phyloP scores from a whole-genome alignment of 2,113 vertebrate species.

The Pygathrix nemaeus region DNA sequence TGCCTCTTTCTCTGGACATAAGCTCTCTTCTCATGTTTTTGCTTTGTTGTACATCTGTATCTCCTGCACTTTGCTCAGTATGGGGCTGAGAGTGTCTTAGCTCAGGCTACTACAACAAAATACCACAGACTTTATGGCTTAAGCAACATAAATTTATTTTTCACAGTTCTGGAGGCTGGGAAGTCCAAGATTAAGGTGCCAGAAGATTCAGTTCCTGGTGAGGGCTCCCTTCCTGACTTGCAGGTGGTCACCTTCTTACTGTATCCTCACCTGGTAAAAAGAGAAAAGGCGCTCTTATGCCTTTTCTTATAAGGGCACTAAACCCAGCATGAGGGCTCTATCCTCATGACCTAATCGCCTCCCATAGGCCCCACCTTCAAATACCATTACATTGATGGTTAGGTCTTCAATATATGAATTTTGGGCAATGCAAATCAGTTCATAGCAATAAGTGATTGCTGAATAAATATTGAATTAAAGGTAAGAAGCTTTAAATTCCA shows the following conservation, averaged over 20 bases:
- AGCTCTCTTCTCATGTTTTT: neutral
- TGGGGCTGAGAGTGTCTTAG: neutral
- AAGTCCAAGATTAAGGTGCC: neutral
- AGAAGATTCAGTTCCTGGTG: neutral
- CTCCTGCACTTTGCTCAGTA: neutral
- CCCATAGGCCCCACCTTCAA: too few species aligned
- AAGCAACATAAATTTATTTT: neutral
- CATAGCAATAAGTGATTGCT: neutral
- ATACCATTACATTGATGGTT: neutral
- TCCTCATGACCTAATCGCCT: neutral
- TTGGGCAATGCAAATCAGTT: neutral
- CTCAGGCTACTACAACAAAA: neutral
- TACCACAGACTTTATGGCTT: neutral
- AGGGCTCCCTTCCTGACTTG: neutral
- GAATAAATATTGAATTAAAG: neutral
- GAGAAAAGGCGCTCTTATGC: fast-evolving
- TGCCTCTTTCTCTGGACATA: neutral
- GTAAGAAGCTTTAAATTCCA: neutral
- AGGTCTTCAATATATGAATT: neutral
- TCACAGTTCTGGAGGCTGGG: neutral
- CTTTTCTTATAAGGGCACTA: neutral
- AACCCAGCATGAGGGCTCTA: neutral
- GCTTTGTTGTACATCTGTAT: neutral
- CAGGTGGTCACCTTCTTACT: neutral
- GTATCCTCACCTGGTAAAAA: neutral